Evolutionary conservation across 2,888 invertebrate species (phyloP), one percentile per base, ranked within the genome.

Genomic region (Pyrocoelia pectoralis): DNA sequence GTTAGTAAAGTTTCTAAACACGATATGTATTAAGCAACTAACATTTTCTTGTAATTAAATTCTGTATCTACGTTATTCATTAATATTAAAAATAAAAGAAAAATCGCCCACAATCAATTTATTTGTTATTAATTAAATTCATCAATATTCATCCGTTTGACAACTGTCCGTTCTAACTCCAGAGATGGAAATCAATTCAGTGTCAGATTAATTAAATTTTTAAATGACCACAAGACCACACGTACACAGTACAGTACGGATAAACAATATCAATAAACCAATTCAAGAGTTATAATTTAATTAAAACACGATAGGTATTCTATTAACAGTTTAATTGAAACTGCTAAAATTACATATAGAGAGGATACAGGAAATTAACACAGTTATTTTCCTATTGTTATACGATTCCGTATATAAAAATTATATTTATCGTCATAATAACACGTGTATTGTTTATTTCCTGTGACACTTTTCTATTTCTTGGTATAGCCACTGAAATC

Each of bases 231-330:
- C 66, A 71, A 71, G 68, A 71, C 65, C 70, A 61, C 65, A 65
- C n/a, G n/a, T n/a, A n/a, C n/a, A n/a, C 56, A 65, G 66, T 62
- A 64, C 56, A 65, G 66, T 64, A 64, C 56, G 60, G 51, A 57
- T 61, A 65, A 68, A 71, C 71, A 72, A 72, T 69, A 69, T 68
- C 69, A 70, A 68, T 69, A 70, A 68, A 69, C 67, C 70, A 71
- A 71, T 70, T 66, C 70, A 46, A 43, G 65, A 69, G 67, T 67
- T 70, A 71, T 71, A 70, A 71, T 69, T 70, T 71, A 70, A 71
- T 71, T 71, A 69, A 71, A 70, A 65, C 63, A 64, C 65, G 66
- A 71, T 65, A 65, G 63, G 68, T 64, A 46, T 61, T 63, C 62
- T 56, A 61, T 65, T 67, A 62, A 67, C 51, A 53, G 29, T 14